Evolutionary conservation across 2,113 vertebrate species (phyloP).

Genomic region (Mastomys natalensis): DNA sequence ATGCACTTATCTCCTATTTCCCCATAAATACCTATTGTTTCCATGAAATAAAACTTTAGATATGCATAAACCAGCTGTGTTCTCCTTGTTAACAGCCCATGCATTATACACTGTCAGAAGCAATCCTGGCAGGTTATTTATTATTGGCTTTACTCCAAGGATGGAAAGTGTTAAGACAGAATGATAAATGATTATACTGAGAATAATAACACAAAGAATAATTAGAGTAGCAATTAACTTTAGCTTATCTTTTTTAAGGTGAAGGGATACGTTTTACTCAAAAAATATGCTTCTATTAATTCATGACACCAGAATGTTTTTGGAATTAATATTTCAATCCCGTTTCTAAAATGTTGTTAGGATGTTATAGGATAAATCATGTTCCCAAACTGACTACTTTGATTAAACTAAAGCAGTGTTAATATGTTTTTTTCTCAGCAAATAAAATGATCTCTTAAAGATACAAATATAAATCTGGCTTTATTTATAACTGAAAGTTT

Average conservation of each 20-base stretch:
- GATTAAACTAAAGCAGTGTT: neutral
- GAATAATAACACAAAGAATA: neutral
- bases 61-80: neutral
- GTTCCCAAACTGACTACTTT: neutral
- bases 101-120: neutral
- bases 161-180: neutral
- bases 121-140: constrained; percentile 35
- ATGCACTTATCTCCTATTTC: neutral
- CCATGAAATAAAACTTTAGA: neutral
- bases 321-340: neutral
- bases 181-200: neutral
- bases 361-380: neutral
- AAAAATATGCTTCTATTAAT: neutral
- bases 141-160: neutral
- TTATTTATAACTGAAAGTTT: neutral
- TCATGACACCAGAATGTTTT: neutral
- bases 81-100: neutral
- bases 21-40: neutral
- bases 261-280: neutral
- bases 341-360: neutral
- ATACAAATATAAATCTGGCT: neutral
- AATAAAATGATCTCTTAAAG: neutral
- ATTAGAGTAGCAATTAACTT: neutral
- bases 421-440: constrained; percentile 9
- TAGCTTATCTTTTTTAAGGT: neutral